Evolutionary conservation across 2,113 vertebrate species (phyloP), one percentile per base, ranked within the genome.

Genomic region (Marmota flaviventris): DNA sequence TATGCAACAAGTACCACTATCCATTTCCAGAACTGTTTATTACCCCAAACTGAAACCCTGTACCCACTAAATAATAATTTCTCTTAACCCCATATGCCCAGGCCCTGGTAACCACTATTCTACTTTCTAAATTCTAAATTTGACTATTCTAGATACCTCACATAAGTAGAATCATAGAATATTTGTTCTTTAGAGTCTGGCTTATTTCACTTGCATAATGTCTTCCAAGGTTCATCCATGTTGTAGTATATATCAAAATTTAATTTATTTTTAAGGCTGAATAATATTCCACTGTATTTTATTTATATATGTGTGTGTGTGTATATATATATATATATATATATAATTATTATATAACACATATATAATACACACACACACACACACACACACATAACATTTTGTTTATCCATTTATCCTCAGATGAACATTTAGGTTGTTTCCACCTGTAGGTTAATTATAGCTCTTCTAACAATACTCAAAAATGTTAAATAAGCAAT

Each of bases 131-230:
- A 45, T 45, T 45, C 45, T 48, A 51, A 76, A 37, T 78, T 3
- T 86, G 25, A 86, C 45, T 67, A 53, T 63, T 89, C 77, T 61
- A 73, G 25, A n/a, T 53, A 45, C 14, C 6, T 67, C 9, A n/a
- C 10, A 11, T 34, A 72, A 34, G 5, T 7, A 87, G n/a, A 81
- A 58, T 39, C 67, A 84, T 16, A 25, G 3, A 65, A 14, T 58
- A 39, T 67, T 48, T 91, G 25, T 85, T 20, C 24, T 53, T 69
- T 14, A 69, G 29, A 70, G 7, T 16, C 22, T 86, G 48, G 45
- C 48, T 92, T 92, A 77, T 29, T 91, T 87, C 45, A 96, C n/a
- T 88, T 70, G 53, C 9, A 32, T 56, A 78, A 72, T 25, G 25
- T 86, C 73, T 42, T 88, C 27, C 5, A 53, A 65, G 37, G 8